phyloP scores from a whole-genome alignment of 2,113 vertebrate genomes.

The Cinclus cinclus region DNA sequence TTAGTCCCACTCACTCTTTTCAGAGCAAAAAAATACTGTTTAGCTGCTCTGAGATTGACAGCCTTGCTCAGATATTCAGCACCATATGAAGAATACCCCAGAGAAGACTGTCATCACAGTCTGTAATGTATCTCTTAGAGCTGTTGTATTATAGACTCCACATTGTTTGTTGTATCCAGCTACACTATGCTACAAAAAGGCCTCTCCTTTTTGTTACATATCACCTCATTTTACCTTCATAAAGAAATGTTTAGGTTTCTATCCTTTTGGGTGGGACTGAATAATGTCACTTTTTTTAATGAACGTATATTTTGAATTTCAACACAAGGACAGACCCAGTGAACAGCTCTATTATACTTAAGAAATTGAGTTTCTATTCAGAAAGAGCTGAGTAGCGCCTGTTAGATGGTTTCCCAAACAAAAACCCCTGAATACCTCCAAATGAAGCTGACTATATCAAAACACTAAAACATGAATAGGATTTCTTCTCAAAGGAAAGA shows the following conservation, averaged over 20 bases:
- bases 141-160: background rate
- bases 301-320: slow-evolving; percentile 44
- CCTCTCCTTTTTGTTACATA: background rate
- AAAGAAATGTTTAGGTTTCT: slow-evolving; percentile 54
- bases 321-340: slow-evolving; percentile 71
- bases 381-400: slow-evolving; percentile 58
- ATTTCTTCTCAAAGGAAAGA: slow-evolving; percentile 70
- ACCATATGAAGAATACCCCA: background rate
- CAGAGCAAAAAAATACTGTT: background rate
- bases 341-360: slow-evolving; percentile 66
- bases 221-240: slow-evolving; percentile 11
- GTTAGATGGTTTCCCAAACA: slow-evolving; percentile 69
- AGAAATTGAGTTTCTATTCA: slow-evolving; percentile 70
- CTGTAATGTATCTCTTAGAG: background rate
- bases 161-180: background rate
- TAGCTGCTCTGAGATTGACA: background rate
- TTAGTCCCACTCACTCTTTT: background rate
- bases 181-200: background rate
- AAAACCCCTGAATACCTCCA: slow-evolving; percentile 65
- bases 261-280: slow-evolving; percentile 6
- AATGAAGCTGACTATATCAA: slow-evolving; percentile 71
- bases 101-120: background rate
- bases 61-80: background rate
- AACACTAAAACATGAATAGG: slow-evolving; percentile 76
- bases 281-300: slow-evolving; percentile 45